phyloP scores from a whole-genome alignment of 2,113 vertebrate genomes.

The Oncorhynchus mykiss region DNA sequence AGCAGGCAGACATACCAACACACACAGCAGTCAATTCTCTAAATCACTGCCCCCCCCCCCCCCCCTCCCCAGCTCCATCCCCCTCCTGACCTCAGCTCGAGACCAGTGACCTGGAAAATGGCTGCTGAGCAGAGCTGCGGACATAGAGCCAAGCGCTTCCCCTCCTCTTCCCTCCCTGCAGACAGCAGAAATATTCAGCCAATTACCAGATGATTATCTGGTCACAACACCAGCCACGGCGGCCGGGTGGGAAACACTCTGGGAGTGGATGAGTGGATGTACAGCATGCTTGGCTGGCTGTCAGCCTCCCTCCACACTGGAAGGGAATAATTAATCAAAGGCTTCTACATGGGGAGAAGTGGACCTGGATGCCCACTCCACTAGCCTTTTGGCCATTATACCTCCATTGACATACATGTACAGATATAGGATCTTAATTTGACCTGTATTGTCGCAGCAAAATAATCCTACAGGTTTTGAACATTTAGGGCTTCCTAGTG shows the following conservation, averaged over 20 bases:
- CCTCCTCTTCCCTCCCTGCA: constrained; percentile 34
- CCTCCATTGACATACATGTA: too few species aligned
- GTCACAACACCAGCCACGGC: constrained; percentile 7
- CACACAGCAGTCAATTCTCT: constrained; percentile 57
- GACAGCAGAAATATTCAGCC: constrained; percentile 75
- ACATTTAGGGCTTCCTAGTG: too few species aligned
- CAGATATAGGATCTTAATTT: too few species aligned
- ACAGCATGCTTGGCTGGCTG: not conserved
- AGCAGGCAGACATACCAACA: constrained; percentile 38
- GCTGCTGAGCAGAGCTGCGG: constrained; percentile 48
- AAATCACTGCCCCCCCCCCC: constrained; percentile 43
- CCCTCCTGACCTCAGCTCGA: constrained; percentile 59
- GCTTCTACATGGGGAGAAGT: constrained; percentile 21
- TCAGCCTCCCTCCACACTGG: not conserved
- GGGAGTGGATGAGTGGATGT: constrained; percentile 55
- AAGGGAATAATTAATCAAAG: constrained; percentile 43
- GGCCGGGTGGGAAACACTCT: constrained; percentile 34
- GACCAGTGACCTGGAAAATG: constrained; percentile 72
- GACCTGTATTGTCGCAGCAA: too few species aligned
- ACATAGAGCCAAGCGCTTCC: constrained; percentile 18
- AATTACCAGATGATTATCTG: constrained; percentile 79
- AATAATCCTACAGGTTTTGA: too few species aligned
- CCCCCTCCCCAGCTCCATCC: constrained; percentile 9
- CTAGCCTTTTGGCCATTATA: not conserved
- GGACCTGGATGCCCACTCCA: not conserved